These are phyloP conservation scores for Hermatobates lingyangjiaoensis DNA, from an alignment of 1,140 invertebrate genomes.

Conservation along the genomic window DNA sequence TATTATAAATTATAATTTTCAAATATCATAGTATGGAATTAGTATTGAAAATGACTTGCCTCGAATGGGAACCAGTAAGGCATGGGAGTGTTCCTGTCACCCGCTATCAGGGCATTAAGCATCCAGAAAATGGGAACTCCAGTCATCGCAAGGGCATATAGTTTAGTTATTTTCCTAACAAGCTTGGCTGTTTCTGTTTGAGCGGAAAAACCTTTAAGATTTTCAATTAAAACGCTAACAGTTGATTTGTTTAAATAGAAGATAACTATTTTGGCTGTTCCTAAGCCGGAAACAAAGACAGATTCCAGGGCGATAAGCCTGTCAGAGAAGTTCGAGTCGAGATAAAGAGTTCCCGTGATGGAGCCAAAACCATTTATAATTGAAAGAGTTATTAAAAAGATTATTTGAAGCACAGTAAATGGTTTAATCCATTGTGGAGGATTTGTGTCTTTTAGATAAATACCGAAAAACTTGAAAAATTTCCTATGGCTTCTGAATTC, in stretches of 20 bases:
- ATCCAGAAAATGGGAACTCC: neutral
- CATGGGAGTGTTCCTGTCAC: neutral
- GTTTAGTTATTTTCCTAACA: neutral
- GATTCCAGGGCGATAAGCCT: neutral
- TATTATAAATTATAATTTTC: no score
- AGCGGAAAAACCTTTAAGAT: neutral
- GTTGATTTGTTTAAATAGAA: neutral
- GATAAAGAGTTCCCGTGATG: neutral
- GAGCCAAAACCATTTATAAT: neutral
- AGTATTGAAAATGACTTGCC: no score
- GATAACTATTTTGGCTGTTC: neutral
- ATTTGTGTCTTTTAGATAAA: no score
- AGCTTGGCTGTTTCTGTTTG: neutral
- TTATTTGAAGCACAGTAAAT: no score
- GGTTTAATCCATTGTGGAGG: no score
- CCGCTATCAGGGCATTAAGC: neutral
- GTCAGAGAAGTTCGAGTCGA: neutral
- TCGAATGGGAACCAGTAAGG: neutral
- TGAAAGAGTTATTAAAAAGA: neutral
- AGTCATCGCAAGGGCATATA: neutral
- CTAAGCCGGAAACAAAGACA: neutral
- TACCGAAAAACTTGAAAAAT: no score
- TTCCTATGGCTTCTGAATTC: no score
- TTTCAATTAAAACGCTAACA: neutral
- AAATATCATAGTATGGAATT: no score